These are phyloP conservation scores for Perodicticus potto DNA, from an alignment of 2,797 vertebrate genomes.

Conservation along the genomic window DNA sequence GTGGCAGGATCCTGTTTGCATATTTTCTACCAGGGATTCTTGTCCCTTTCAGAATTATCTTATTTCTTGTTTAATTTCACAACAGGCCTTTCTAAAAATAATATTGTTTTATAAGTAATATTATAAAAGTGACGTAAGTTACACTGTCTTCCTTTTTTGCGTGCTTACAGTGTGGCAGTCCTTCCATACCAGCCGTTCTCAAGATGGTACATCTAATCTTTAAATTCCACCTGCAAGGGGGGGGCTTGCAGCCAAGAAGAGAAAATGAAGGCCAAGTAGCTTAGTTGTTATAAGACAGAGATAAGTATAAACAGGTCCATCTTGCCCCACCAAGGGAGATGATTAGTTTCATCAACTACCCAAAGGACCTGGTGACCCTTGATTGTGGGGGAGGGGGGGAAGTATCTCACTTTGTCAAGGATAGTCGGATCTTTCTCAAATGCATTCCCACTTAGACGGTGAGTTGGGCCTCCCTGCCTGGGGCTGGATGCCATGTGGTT, in stretches of 20 bases:
- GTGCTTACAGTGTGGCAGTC: neutral
- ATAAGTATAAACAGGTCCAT: neutral
- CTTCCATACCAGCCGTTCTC: neutral
- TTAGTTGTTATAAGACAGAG: neutral
- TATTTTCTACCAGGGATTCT: neutral
- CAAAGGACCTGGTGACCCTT: fast-evolving
- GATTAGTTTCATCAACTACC: neutral
- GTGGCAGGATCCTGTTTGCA: neutral
- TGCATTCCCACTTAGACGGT: fast-evolving
- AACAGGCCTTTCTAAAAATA: constrained; percentile 48
- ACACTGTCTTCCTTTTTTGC: neutral
- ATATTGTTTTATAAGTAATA: neutral
- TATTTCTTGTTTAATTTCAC: neutral
- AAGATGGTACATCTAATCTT: neutral
- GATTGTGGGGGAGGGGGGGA: fast-evolving
- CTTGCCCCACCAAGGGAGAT: neutral
- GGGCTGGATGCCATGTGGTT: neutral
- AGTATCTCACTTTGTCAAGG: neutral
- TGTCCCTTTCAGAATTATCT: neutral
- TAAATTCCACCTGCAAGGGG: neutral
- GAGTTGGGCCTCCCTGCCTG: neutral
- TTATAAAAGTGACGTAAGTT: neutral
- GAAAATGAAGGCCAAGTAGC: neutral
- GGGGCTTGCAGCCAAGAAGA: neutral
- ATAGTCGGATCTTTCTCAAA: neutral